Conservation (phyloP, 2,888 invertebrate species). For the Ptilodon capucinus region DNA sequence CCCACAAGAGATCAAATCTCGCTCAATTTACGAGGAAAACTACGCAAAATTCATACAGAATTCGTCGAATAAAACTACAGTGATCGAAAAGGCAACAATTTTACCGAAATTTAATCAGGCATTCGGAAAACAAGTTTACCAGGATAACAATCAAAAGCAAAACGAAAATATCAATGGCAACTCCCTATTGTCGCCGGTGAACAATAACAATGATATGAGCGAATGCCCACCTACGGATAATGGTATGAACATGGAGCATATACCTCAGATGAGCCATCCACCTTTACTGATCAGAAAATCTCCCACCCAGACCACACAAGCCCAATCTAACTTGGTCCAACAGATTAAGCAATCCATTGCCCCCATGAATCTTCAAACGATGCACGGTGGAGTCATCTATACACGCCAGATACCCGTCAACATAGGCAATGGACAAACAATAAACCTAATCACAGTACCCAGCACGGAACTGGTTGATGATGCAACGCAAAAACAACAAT, state of each 20-base stretch:
- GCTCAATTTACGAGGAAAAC: conserved; percentile 81
- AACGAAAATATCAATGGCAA: conserved; percentile 52
- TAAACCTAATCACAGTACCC: conserved; percentile 81
- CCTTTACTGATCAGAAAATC: conserved; percentile 67
- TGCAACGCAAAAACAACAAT: conserved; percentile 61
- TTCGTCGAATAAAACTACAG: conserved; percentile 54
- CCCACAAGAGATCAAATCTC: conserved; percentile 74
- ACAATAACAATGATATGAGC: conserved; percentile 42
- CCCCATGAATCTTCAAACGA: conserved; percentile 83
- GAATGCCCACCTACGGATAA: conserved; percentile 60
- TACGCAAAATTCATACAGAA: conserved; percentile 81
- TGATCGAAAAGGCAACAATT: conserved; percentile 72
- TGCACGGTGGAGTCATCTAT: conserved; percentile 87
- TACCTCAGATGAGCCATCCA: conserved; percentile 63
- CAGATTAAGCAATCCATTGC: conserved; percentile 79
- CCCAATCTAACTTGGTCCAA: conserved; percentile 64
- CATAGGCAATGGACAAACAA: conserved; percentile 79
- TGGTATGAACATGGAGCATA: conserved; percentile 63
- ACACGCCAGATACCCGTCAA: conserved; percentile 88
- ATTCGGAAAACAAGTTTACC: conserved; percentile 88
- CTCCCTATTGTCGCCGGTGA: conserved; percentile 43
- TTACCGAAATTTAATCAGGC: conserved; percentile 91
- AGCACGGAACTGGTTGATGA: conserved; percentile 74
- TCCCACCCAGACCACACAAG: conserved; percentile 53
- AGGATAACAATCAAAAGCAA: conserved; percentile 62